Evolutionary conservation across 2,888 invertebrate species (phyloP).

Genomic region (Tetropium fuscum): DNA sequence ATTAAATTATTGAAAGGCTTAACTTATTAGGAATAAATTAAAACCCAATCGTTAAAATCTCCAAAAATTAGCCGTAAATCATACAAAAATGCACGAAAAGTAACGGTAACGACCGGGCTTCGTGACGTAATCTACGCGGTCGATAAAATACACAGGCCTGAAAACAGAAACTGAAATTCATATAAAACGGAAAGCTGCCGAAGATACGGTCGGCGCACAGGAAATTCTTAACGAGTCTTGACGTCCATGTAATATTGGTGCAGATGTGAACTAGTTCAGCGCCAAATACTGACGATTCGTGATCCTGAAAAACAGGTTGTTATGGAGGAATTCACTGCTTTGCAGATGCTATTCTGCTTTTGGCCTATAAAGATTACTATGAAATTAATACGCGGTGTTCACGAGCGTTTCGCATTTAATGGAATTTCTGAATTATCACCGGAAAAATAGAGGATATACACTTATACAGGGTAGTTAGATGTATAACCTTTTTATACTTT

Average conservation of each 20-base stretch:
- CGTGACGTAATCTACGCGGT: neutral
- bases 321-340: conserved; percentile 41
- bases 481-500: no score
- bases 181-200: conserved; percentile 37
- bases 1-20: no score
- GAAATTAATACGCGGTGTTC: conserved; percentile 19
- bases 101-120: no score
- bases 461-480: no score
- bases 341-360: conserved; percentile 40
- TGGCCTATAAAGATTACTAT: conserved; percentile 33
- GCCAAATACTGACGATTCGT: conserved; percentile 43
- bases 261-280: conserved; percentile 48
- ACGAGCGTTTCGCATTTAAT: no score
- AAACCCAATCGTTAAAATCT: no score
- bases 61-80: no score
- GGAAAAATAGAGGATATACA: no score
- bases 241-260: conserved; percentile 38
- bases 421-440: no score
- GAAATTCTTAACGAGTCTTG: conserved; percentile 35
- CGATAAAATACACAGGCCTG: neutral
- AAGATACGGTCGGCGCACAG: conserved; percentile 15
- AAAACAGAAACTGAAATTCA: conserved; percentile 36
- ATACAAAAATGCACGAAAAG: no score
- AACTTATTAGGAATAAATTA: no score
- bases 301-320: conserved; percentile 50